Percentiles rank a stretch among this genome's conserved stretches.
Conservation (phyloP, 2,113 vertebrate genomes). For the Nasalis larvatus region DNA sequence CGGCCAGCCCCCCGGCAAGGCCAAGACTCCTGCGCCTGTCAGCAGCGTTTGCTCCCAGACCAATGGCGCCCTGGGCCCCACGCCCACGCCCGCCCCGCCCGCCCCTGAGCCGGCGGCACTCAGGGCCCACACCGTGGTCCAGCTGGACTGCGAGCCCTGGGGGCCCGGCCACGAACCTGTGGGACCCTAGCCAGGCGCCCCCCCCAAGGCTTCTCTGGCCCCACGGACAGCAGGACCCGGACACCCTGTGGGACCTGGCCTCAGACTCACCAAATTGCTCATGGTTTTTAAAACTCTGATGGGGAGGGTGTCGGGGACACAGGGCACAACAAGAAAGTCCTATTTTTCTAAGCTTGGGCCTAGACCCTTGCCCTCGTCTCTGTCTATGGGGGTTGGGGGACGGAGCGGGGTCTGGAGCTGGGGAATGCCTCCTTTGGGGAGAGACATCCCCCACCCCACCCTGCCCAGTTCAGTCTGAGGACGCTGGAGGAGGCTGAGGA, state of each 20-base stretch:
- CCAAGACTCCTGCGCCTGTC: constrained; percentile 82
- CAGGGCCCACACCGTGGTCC: constrained; percentile 76
- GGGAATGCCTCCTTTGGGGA: background rate
- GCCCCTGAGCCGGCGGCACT: constrained; percentile 82
- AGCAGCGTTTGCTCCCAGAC: constrained; percentile 86
- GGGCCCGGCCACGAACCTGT: constrained; percentile 67
- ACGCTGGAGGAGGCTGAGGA: background rate
- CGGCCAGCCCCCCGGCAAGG: constrained; percentile 87
- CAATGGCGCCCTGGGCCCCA: constrained; percentile 85
- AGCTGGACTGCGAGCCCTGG: constrained; percentile 81
- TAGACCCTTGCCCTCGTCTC: constrained; percentile 65
- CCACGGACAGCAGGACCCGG: constrained; percentile 30
- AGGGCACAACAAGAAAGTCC: constrained; percentile 79
- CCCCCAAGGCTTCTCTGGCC: constrained; percentile 3
- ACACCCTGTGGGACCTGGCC: constrained; percentile 38
- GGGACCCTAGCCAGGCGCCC: constrained; percentile 58
- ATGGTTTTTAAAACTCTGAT: constrained; percentile 77
- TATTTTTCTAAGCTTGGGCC: constrained; percentile 79
- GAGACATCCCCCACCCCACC: background rate
- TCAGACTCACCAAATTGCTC: constrained; percentile 74
- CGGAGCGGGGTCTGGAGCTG: background rate
- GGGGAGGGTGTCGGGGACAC: constrained; percentile 73
- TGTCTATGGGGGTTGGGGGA: constrained; percentile 48
- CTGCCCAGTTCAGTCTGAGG: background rate
- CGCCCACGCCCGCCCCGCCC: constrained; percentile 80